Percentiles rank a stretch among this genome's conserved stretches.
Conservation (phyloP, 64 coral and sea anemone genomes). For the Hydrozoanthus tunicans region DNA sequence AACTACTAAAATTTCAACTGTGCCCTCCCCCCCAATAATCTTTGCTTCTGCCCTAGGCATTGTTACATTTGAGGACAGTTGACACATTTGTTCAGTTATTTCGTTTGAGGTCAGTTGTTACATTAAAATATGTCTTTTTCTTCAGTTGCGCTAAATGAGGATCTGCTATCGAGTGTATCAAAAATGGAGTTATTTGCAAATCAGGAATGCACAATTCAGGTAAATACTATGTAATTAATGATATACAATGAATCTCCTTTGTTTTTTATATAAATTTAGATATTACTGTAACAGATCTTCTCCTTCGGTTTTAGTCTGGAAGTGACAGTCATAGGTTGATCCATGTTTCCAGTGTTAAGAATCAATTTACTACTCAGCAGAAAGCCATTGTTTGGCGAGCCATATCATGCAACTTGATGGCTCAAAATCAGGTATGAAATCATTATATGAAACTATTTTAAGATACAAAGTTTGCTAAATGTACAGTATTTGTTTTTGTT, state of each 20-base stretch:
- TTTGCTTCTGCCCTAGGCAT: too few relatives aligned
- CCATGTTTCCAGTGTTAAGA: constrained; percentile 11
- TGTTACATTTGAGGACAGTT: too few relatives aligned
- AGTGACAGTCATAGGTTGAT: neutral
- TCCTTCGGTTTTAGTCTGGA: neutral
- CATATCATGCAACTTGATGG: neutral
- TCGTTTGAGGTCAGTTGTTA: too few relatives aligned
- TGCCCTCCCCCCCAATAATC: too few relatives aligned
- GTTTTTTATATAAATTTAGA: neutral
- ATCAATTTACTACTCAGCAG: constrained; percentile 32
- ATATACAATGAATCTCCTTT: neutral
- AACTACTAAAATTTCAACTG: too few relatives aligned
- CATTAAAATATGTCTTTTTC: neutral
- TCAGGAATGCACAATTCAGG: neutral
- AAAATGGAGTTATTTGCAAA: neutral
- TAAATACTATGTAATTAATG: neutral
- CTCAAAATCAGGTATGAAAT: constrained; percentile 29
- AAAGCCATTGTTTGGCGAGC: neutral
- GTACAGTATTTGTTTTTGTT: too few relatives aligned
- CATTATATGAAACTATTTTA: neutral
- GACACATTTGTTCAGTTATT: too few relatives aligned
- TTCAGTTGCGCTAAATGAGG: neutral
- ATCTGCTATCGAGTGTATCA: neutral
- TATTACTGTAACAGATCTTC: too few relatives aligned
- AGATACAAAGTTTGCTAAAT: neutral